phyloP scores from a whole-genome alignment of 2,113 vertebrate genomes.

The Cacatua alba region DNA sequence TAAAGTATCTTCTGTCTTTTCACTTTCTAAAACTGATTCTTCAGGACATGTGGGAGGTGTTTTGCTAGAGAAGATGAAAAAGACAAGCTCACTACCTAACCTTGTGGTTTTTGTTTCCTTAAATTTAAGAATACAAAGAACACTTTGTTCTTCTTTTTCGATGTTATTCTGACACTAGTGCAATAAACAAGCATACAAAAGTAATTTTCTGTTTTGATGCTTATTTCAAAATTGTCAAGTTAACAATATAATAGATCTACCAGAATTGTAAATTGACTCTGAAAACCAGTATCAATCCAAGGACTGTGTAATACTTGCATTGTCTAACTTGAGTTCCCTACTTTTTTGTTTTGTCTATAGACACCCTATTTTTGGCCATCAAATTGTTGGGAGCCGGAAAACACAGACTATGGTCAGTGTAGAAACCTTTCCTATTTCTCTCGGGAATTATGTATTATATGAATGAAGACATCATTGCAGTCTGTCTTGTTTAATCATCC shows the following conservation, averaged over 20 bases:
- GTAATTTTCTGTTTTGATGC: neutral
- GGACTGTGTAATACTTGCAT: neutral
- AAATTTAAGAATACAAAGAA: neutral
- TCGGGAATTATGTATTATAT: neutral
- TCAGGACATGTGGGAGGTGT: neutral
- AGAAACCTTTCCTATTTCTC: slow-evolving; percentile 43
- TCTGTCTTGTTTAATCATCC: slow-evolving; percentile 24
- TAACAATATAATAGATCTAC: neutral
- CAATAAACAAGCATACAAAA: neutral
- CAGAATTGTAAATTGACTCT: neutral
- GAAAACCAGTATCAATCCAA: neutral
- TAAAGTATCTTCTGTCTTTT: neutral
- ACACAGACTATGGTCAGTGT: slow-evolving; percentile 95
- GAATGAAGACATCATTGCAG: neutral
- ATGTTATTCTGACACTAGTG: neutral
- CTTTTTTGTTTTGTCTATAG: slow-evolving; percentile 73
- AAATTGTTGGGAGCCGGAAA: slow-evolving; percentile 98
- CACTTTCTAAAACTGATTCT: neutral
- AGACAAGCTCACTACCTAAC: neutral
- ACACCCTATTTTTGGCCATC: slow-evolving; percentile 99
- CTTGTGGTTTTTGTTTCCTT: neutral
- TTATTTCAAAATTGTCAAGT: neutral
- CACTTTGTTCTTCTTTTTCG: neutral
- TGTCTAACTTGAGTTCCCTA: slow-evolving; percentile 62
- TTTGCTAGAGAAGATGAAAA: neutral